phyloP scores from a whole-genome alignment of 1,140 invertebrate species.

The Littorina saxatilis region DNA sequence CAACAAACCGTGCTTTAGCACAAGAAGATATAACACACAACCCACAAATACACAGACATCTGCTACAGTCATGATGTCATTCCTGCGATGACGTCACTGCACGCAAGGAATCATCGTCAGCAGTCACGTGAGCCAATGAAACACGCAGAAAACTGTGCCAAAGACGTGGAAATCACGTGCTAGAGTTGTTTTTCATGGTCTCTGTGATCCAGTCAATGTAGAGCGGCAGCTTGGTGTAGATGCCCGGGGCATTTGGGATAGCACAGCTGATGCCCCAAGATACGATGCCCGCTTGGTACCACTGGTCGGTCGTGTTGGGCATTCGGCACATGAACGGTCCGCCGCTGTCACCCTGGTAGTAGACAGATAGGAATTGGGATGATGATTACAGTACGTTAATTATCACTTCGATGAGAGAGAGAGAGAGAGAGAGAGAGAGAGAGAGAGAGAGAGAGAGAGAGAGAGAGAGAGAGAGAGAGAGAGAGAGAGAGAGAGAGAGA shows the following conservation, averaged over 20 bases:
- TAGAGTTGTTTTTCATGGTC: conserved; percentile 44
- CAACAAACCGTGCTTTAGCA: too few relatives aligned
- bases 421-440: too few relatives aligned
- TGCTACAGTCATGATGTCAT: too few relatives aligned
- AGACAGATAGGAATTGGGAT: too few relatives aligned
- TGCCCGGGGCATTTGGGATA: conserved; percentile 81
- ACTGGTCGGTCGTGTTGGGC: conserved; percentile 66
- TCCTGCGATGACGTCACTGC: too few relatives aligned
- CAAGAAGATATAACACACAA: too few relatives aligned
- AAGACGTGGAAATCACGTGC: conserved; percentile 14
- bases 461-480: too few relatives aligned
- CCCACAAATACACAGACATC: too few relatives aligned
- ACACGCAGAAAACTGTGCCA: not conserved
- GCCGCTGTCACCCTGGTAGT: conserved; percentile 62
- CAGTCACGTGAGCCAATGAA: not conserved
- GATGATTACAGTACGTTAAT: too few relatives aligned
- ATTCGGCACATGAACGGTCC: conserved; percentile 79
- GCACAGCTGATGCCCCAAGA: conserved; percentile 86
- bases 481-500: too few relatives aligned
- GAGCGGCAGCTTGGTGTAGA: conserved; percentile 81
- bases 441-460: too few relatives aligned
- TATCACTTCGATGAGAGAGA: too few relatives aligned
- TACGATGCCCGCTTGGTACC: conserved; percentile 80
- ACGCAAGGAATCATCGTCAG: not conserved
- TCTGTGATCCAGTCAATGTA: conserved; percentile 66